Base-by-base conservation (phyloP, 2,113 vertebrate species). In the Recurvirostra avosetta region DNA sequence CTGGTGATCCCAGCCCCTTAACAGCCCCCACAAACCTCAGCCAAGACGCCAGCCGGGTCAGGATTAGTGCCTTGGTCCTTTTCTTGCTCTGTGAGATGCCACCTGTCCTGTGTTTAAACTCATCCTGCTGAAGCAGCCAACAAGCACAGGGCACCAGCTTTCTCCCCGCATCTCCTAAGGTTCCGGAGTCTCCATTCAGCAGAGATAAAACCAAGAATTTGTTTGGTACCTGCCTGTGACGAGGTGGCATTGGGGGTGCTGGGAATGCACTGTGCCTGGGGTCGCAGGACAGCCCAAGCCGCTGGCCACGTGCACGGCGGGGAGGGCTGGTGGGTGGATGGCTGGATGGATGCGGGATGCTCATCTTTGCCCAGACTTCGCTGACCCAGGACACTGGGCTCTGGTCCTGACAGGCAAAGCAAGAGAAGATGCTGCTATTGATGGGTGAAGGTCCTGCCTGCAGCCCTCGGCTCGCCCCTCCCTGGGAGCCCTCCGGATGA, bases 281-380 rank as follows among this genome's bases (percentile, higher is more conserved):
- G 49, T 8, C 9, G 3, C 15, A 11, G 63, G 30, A 10, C n/a
- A 56, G 62, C 15, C 75, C 47, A 9, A 56, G 16, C 13, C 1
- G 0, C n/a, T 4, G 40, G 34, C 23, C 11, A 26, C 0, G 0
- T 2, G 21, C 20, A 9, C 1, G 3, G 63, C 3, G 1, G 30
- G 30, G 15, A 27, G 38, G 32, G 36, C 30, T 43, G 40, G 15
- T 12, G 81, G 52, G 3, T 3, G 30, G 59, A 38, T 38, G 38
- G 38, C 38, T 26, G 59, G 53, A 6, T 4, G 38, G 63, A 12
- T 29, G 25, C 0, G 1, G 62, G 70, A 27, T 47, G 50, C 19
- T 23, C 3, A 47, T 18, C 55, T 18, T n/a, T 7, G 6, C 50
- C 43, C 15, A 3, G 11, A 15, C 3, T 0, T 9, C 14, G 20